A percentile compares a stretch with the other conserved stretches of the same genome.
Evolutionary conservation across 2,797 vertebrate genomes (phyloP).

Genomic region (Argya squamiceps): DNA sequence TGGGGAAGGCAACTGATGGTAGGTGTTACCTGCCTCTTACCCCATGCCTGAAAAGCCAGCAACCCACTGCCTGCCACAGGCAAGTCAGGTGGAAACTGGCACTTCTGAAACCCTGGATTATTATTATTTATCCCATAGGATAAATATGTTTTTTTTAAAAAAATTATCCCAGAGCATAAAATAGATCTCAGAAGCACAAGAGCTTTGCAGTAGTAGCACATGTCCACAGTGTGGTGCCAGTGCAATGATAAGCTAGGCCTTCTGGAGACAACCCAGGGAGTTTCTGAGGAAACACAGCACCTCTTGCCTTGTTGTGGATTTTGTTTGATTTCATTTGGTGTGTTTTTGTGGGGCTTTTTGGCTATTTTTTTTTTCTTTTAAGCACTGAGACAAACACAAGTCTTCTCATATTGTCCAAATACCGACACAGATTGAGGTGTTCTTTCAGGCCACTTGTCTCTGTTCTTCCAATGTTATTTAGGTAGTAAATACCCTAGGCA

Average conservation of each 20-base stretch:
- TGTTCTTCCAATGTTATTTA: fast-evolving
- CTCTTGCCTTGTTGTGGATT: background rate
- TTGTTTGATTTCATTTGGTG: background rate
- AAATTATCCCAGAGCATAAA: background rate
- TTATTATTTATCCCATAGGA: background rate
- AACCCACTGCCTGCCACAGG: background rate
- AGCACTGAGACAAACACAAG: background rate
- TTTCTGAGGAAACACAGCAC: background rate
- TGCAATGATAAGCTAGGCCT: background rate
- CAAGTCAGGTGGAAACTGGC: background rate
- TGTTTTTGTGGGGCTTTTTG: background rate
- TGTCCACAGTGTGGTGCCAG: slow-evolving; percentile 58
- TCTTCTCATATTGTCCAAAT: background rate
- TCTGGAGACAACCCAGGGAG: fast-evolving
- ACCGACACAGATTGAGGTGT: background rate
- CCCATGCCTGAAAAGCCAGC: fast-evolving
- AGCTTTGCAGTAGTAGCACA: background rate
- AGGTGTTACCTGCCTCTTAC: fast-evolving
- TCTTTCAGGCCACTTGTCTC: background rate
- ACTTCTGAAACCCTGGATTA: background rate
- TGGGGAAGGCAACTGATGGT: fast-evolving
- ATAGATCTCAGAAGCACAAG: background rate
- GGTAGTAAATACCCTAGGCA: no score
- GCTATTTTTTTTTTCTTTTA: background rate
- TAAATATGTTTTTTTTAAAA: background rate